Evolutionary conservation across 2,113 vertebrate genomes (phyloP).

Genomic region (Caloenas nicobarica): DNA sequence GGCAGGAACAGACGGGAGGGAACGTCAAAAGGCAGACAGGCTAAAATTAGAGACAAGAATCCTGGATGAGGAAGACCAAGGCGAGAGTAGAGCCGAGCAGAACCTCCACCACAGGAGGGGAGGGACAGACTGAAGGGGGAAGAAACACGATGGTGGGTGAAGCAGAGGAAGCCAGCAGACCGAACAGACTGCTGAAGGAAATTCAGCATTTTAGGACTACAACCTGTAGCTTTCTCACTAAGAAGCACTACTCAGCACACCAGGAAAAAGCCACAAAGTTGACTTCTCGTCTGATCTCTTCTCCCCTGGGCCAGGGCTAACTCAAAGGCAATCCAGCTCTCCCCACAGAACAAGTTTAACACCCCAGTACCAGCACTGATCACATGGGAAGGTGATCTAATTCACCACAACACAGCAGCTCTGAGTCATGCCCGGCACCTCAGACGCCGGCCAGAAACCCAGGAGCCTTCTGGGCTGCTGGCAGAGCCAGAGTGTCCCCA

Average conservation of each 20-base stretch:
- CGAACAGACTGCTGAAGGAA: background rate
- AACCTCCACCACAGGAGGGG: background rate
- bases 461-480: background rate
- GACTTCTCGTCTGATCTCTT: background rate
- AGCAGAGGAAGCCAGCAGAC: background rate
- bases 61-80: background rate
- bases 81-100: background rate
- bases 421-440: background rate
- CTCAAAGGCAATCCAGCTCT: background rate
- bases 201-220: background rate
- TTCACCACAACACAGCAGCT: background rate
- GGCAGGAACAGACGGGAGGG: constrained; percentile 24
- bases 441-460: background rate
- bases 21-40: constrained; percentile 24
- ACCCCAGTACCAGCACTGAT: background rate
- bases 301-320: background rate
- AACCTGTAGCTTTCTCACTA: background rate
- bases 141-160: background rate
- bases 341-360: constrained; percentile 20
- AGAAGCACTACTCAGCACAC: background rate
- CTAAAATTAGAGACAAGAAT: constrained; percentile 55
- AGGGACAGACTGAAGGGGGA: background rate
- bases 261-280: background rate
- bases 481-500: background rate
- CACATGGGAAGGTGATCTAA: background rate